Conservation (phyloP, 2,113 vertebrate genomes). For the Cacatua alba region DNA sequence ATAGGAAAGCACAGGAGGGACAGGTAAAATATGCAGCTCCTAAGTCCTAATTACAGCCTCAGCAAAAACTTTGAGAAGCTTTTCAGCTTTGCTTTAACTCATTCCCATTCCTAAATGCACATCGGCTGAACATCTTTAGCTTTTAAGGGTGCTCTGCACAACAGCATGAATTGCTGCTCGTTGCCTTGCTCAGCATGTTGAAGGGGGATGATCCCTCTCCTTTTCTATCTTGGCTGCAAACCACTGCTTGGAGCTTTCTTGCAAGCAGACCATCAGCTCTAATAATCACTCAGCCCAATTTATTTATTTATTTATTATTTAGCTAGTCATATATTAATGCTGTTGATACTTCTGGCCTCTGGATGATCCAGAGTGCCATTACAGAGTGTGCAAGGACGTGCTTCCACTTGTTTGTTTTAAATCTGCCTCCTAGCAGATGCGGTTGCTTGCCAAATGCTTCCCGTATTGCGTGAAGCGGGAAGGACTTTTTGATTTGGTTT, state of each 20-base stretch:
- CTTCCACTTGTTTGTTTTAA: not conserved
- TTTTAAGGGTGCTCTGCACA: not conserved
- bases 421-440: not conserved
- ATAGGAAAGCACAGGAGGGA: not conserved
- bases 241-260: not conserved
- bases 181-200: not conserved
- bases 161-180: fast-evolving
- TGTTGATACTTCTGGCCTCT: not conserved
- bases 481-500: not conserved
- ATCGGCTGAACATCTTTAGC: fast-evolving
- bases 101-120: not conserved
- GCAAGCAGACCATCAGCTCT: not conserved
- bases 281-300: not conserved
- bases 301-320: not conserved
- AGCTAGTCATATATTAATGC: not conserved
- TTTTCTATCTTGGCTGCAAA: not conserved
- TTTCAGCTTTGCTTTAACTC: not conserved
- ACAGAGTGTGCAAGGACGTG: not conserved
- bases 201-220: not conserved
- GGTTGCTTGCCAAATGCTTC: not conserved
- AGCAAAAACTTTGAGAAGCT: not conserved
- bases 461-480: not conserved
- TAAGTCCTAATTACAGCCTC: not conserved
- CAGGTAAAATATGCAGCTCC: not conserved
- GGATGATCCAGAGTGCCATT: not conserved